Evolutionary conservation across 2,113 vertebrate genomes (phyloP), one percentile per base, ranked within the genome.

Genomic region (Balaeniceps rex): DNA sequence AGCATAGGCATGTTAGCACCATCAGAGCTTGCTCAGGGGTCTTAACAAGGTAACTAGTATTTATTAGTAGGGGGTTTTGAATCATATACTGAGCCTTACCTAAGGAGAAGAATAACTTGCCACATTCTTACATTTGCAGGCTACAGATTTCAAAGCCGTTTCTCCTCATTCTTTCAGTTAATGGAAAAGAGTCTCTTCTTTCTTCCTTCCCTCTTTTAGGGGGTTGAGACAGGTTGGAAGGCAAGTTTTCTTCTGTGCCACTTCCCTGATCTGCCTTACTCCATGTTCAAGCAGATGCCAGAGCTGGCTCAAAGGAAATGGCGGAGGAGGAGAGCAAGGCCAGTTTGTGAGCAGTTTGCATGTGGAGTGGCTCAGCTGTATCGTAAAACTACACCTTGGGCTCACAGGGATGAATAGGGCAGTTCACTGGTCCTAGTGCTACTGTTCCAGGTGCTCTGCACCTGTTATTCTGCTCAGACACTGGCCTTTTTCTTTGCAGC

Each of bases 361-460:
- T 1, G 0, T 8, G 23, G 26, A 46, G 9, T 22, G 78, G 61
- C 78, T 96, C 84, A 83, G 55, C 14, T 70, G 40, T 75, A 19
- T 66, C 3, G 0, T 60, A 91, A 95, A 85, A 47, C 44, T 82
- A 10, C 57, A 71, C 69, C 65, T 84, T 60, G 42, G 70, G 34
- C 36, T 83, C 40, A 6, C 11, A 44, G 52, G 44, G 55, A 93
- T 96, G 88, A 95, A 95, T 69, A 54, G 64, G n/a, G 63, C 68
- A 86, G 70, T 93, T 96, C 85, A 88, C 36, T 80, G 63, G 36
- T 42, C 66, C 9, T 55, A 34, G 24, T 38, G 78, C 63, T 94
- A 65, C 85, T 63, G n/a, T 46, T 87, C 87, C 95, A 94, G 89
- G 81, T 97, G 95, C 54, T 86, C 34, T 80, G 93, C 90, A 96